Conservation (phyloP, 2,888 invertebrate species). For the Hydrotaea diabolus region DNA sequence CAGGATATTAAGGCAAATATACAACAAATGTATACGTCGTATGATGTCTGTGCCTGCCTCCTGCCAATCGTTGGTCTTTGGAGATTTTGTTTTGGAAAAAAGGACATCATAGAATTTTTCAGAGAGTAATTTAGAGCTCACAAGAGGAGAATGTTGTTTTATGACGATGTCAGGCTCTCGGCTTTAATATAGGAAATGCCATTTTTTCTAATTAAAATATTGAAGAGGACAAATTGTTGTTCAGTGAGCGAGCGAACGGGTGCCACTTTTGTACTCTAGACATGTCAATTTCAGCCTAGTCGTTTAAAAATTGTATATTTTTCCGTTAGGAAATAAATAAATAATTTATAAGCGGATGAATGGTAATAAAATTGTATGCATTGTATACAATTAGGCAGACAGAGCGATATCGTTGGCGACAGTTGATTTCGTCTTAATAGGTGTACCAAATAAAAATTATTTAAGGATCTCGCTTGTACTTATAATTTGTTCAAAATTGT, state of each 20-base stretch:
- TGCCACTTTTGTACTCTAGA: conserved; percentile 13
- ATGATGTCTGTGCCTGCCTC: not conserved
- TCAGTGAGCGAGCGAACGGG: not conserved
- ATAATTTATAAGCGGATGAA: no score
- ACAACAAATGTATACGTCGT: not conserved
- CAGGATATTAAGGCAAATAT: conserved; percentile 35
- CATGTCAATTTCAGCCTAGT: conserved; percentile 10
- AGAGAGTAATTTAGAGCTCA: conserved; percentile 6
- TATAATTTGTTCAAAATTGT: no score
- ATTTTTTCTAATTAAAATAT: conserved; percentile 25
- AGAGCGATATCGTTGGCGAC: no score
- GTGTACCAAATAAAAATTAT: no score
- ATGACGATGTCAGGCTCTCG: not conserved
- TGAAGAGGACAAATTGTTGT: conserved; percentile 15
- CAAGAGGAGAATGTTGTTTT: conserved; percentile 13
- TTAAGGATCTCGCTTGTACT: no score
- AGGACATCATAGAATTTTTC: not conserved
- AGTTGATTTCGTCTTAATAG: no score
- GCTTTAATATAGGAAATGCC: conserved; percentile 12
- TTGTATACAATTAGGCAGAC: no score
- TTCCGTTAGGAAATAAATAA: no score
- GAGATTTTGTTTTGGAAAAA: conserved; percentile 10
- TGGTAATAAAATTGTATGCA: no score
- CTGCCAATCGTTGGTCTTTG: not conserved
- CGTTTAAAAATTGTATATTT: not conserved